phyloP scores from a whole-genome alignment of 1,140 invertebrate genomes.

The Bombyx mori region ASM3026992v2 NC_085118.1:9231501-9232000 shows the following conservation, averaged over 20 bases:
- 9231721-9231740: constrained; percentile 52
- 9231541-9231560: constrained; percentile 58
- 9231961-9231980: constrained; percentile 12
- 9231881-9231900: no score
- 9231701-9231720: constrained; percentile 67
- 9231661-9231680: constrained; percentile 23
- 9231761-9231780: constrained; percentile 37
- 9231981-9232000: constrained; percentile 3
- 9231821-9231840: no score
- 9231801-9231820: no score
- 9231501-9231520: neutral
- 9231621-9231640: constrained; percentile 46
- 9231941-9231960: constrained; percentile 7
- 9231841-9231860: no score
- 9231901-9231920: no score
- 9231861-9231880: no score
- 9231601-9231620: constrained; percentile 21
- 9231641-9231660: constrained; percentile 36
- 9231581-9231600: constrained; percentile 41
- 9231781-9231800: neutral
- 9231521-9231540: neutral
- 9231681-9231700: constrained; percentile 12
- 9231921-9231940: neutral
- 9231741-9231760: constrained; percentile 41
- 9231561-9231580: constrained; percentile 64